These are phyloP conservation scores for Agriotes lineatus DNA, from an alignment of 2,888 invertebrate species.

Conservation along the genomic window DNA sequence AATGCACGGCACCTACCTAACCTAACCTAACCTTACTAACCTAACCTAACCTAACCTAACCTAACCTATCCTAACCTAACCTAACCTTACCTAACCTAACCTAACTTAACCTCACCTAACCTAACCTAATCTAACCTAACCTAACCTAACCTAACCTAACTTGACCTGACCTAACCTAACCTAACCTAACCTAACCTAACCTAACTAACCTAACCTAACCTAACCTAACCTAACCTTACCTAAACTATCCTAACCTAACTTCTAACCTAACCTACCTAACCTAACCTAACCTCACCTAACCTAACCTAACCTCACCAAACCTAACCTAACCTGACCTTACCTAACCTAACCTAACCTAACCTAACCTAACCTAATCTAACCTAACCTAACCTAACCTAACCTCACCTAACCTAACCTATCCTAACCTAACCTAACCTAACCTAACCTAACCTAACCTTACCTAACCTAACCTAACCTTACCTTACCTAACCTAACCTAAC, in stretches of 20 bases:
- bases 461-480: neutral
- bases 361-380: neutral
- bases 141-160: slow-evolving; percentile 16
- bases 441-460: neutral
- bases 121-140: slow-evolving; percentile 3
- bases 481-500: neutral
- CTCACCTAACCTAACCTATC: neutral
- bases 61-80: slow-evolving; percentile 47
- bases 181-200: slow-evolving; percentile 13
- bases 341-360: neutral
- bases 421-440: neutral
- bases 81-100: slow-evolving; percentile 40
- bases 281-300: slow-evolving; percentile 14
- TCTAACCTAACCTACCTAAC: slow-evolving; percentile 8
- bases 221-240: slow-evolving; percentile 26
- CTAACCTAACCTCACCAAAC: slow-evolving; percentile 27
- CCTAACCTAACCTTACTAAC: slow-evolving; percentile 43
- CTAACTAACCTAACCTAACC: slow-evolving; percentile 13
- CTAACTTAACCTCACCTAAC: slow-evolving; percentile 5
- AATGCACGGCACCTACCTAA: slow-evolving; percentile 45
- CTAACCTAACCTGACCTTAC: slow-evolving; percentile 18
- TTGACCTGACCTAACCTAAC: slow-evolving; percentile 4
- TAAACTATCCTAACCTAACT: slow-evolving; percentile 22
- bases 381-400: neutral
- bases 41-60: slow-evolving; percentile 47